A percentile compares a stretch with the other conserved stretches of the same genome.
Conservation (phyloP, 2,797 vertebrate species). For the Arrhamphus sclerolepis region DNA sequence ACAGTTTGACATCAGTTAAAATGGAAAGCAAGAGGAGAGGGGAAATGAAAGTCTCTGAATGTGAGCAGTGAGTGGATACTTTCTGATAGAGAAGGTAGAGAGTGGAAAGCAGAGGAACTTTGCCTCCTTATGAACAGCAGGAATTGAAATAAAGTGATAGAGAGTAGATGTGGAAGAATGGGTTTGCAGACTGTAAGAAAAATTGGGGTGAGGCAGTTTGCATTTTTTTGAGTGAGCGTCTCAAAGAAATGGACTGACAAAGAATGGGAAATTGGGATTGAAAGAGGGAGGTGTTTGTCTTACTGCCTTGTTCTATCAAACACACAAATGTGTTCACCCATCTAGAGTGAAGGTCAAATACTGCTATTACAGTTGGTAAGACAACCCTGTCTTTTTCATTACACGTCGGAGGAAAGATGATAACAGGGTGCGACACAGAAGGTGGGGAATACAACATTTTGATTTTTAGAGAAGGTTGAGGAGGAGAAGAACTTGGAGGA, state of each 20-base stretch:
- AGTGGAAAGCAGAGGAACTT: constrained; percentile 7
- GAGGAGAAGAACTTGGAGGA: constrained; percentile 30
- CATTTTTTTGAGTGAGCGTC: constrained; percentile 23
- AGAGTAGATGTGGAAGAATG: constrained; percentile 24
- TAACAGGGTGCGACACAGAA: constrained; percentile 39
- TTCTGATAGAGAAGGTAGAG: constrained; percentile 22
- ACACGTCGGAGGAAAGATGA: constrained; percentile 40
- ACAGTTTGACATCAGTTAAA: constrained; percentile 23
- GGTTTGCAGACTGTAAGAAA: constrained; percentile 31
- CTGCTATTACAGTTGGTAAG: constrained; percentile 60
- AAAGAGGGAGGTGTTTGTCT: constrained; percentile 53
- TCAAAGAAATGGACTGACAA: constrained; percentile 48
- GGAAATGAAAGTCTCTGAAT: too few relatives aligned
- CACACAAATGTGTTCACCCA: constrained; percentile 14
- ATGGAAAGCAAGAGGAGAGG: not conserved
- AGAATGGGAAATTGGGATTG: constrained; percentile 37
- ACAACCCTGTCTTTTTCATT: constrained; percentile 58
- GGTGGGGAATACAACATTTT: constrained; percentile 36
- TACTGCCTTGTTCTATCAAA: constrained; percentile 8
- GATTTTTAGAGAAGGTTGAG: constrained; percentile 36
- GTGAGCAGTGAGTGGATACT: too few relatives aligned
- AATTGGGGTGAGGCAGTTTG: constrained; percentile 7
- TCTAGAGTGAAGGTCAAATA: constrained; percentile 51
- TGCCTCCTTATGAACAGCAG: constrained; percentile 11
- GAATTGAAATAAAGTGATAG: constrained; percentile 23